Percentiles rank a stretch among this genome's conserved stretches.
Evolutionary conservation across 2,797 vertebrate genomes (phyloP).

Genomic region (Myoxocephalus aenaeus): DNA sequence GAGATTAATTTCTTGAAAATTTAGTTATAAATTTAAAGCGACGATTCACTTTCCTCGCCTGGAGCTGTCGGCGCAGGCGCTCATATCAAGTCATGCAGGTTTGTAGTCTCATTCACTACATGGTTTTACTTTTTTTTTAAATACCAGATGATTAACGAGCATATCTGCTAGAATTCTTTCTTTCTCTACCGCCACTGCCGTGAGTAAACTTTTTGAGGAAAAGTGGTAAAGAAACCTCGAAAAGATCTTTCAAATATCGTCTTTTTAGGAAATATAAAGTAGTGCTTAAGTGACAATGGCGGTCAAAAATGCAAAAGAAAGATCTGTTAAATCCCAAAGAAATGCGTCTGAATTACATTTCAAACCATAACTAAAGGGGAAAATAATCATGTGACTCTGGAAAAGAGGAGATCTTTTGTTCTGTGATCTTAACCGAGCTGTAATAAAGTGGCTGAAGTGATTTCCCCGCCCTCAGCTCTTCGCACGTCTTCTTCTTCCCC

Average conservation of each 20-base stretch:
- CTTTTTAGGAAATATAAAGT: background rate
- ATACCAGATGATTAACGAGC: background rate
- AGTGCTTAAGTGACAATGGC: background rate
- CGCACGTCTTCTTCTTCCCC: no score
- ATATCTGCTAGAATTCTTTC: background rate
- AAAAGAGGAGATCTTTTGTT: no score
- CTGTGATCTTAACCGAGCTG: no score
- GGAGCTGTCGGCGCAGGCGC: background rate
- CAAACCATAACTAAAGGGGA: no score
- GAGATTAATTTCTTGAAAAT: background rate
- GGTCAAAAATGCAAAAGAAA: background rate
- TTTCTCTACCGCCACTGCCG: background rate
- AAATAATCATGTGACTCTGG: no score
- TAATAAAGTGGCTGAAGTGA: no score
- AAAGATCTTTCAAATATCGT: background rate
- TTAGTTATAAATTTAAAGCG: background rate
- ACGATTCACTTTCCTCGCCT: background rate
- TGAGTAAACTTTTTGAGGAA: background rate
- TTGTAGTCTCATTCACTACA: background rate
- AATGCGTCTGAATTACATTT: background rate
- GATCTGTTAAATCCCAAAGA: background rate
- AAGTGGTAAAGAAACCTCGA: background rate
- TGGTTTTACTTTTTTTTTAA: background rate
- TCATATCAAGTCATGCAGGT: background rate
- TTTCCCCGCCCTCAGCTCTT: no score